Base-by-base conservation (phyloP, 2,888 invertebrate species). In the Agrochola litura region DNA sequence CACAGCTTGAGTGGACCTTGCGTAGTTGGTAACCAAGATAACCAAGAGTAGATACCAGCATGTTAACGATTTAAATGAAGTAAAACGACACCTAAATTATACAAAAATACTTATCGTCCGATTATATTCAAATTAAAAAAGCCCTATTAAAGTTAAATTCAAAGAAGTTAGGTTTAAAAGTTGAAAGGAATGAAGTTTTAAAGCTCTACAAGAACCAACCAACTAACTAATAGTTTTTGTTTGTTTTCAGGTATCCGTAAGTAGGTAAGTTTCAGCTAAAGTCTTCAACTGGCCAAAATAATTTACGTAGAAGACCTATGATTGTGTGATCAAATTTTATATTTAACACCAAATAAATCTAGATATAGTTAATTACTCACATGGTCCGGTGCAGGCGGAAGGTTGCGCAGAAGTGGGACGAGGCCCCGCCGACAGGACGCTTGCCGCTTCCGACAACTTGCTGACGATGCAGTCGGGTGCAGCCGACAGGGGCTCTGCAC, bases 391-490 rank as follows among this genome's bases (percentile, higher is more conserved):
- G 82, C 76, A 78, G 81, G 73, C 80, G 89, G 73, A 81, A 78
- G 77, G 82, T 86, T 84, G 92, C 90, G 92, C 92, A 92, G 90
- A 92, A 95, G 92, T 95, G 95, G 87, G 89, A 85, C 73, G 85
- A 73, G 81, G 25, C 60, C 14, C n/a, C 60, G 58, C 58, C 6
- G 63, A 85, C 84, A 79, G 77, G 81, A 79, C 75, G 87, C 88
- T 77, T 70, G 75, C 85, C 71, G 82, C 78, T 74, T 71, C 86
- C 80, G 58, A 56, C 70, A 77, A 86, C 86, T 65, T 89, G 95
- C 96, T 95, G 95, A 95, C 92, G 54, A 43, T 69, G 94, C 95
- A 90, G 71, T 84, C 79, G 86, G 84, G 81, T 83, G 88, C 79
- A 83, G 25, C 76, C 68, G 81, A 25, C 94, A 95, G 95, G 89